Percentiles rank a stretch among this genome's conserved stretches.
These are phyloP conservation scores for Ruditapes philippinarum DNA, from an alignment of 1,140 invertebrate genomes.

Conservation along the genomic window DNA sequence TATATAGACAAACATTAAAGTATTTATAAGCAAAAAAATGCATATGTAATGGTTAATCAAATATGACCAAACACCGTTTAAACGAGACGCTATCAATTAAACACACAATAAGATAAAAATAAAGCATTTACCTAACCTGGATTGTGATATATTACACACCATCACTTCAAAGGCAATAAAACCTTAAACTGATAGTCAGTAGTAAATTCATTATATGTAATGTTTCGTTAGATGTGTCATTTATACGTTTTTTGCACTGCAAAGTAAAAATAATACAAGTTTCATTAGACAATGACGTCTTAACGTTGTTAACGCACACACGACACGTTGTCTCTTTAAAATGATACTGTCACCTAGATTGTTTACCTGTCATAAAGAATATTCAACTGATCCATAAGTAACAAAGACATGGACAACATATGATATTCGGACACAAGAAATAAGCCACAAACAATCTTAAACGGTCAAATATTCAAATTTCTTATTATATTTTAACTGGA, in stretches of 20 bases:
- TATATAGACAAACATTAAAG: too few species aligned
- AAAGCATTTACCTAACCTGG: not conserved
- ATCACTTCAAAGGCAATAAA: slow-evolving; percentile 33
- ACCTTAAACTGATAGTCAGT: slow-evolving; percentile 20
- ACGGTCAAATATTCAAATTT: too few species aligned
- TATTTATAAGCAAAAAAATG: too few species aligned
- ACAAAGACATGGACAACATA: too few species aligned
- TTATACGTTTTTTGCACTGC: slow-evolving; percentile 38
- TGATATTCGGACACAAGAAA: too few species aligned
- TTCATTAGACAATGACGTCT: not conserved
- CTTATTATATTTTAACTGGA: too few species aligned
- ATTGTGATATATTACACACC: slow-evolving; percentile 18
- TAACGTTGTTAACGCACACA: not conserved
- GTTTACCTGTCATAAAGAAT: not conserved
- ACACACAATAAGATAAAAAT: not conserved
- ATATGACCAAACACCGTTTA: not conserved
- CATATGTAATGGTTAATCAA: too few species aligned
- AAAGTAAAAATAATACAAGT: slow-evolving; percentile 10
- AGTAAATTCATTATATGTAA: slow-evolving; percentile 47
- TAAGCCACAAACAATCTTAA: too few species aligned
- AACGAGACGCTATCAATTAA: slow-evolving; percentile 13
- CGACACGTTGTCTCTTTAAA: slow-evolving; percentile 24
- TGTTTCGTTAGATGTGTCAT: slow-evolving; percentile 34
- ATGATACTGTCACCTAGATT: slow-evolving; percentile 6
- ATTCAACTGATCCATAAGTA: too few species aligned